These are phyloP conservation scores for Serilophus lunatus DNA, from an alignment of 2,113 vertebrate species.

Conservation along the genomic window DNA sequence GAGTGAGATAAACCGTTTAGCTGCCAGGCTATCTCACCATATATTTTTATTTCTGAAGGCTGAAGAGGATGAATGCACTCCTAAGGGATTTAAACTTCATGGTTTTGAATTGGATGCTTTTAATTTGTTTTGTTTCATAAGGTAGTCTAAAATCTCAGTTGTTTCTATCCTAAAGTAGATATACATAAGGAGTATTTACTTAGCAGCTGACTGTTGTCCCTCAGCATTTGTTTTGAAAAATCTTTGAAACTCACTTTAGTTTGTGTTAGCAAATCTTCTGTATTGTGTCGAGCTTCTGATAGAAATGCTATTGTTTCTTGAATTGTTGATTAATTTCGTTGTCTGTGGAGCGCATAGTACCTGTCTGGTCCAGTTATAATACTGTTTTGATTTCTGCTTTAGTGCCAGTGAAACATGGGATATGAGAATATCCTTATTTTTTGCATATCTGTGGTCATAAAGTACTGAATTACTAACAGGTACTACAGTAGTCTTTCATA, in stretches of 20 bases:
- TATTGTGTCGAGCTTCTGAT: neutral
- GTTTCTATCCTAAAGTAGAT: neutral
- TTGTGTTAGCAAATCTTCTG: neutral
- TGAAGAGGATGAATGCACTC: neutral
- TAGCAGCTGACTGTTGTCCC: neutral
- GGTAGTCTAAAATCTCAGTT: neutral
- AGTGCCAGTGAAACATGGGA: neutral
- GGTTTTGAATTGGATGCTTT: neutral
- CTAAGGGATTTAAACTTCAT: neutral
- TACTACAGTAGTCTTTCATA: neutral
- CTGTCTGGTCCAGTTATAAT: neutral
- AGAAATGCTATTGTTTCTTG: neutral
- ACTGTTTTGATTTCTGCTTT: neutral
- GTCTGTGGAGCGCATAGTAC: neutral
- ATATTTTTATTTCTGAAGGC: neutral
- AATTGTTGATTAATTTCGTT: neutral
- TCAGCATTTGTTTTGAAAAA: neutral
- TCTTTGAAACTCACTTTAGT: neutral
- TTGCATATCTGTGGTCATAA: accelerated
- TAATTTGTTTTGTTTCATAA: neutral
- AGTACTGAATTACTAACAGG: neutral
- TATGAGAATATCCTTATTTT: neutral
- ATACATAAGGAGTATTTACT: neutral
- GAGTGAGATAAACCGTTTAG: neutral
- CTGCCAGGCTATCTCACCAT: neutral